phyloP scores from a whole-genome alignment of 2,113 vertebrate species.

The Octodon degus region DNA sequence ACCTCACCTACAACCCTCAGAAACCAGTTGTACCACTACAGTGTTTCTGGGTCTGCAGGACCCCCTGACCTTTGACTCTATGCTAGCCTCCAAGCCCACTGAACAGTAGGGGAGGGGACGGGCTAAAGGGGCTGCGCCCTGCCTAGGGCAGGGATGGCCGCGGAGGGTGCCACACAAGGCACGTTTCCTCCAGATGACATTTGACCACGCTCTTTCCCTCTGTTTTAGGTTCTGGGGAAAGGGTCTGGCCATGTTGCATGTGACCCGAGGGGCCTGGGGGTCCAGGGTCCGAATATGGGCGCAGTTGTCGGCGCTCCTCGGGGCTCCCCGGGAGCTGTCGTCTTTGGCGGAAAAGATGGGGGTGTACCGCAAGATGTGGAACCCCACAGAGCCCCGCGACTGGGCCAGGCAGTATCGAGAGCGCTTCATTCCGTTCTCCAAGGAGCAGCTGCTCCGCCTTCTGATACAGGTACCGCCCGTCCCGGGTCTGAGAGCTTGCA shows the following conservation, averaged over 20 bases:
- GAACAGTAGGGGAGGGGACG: not conserved
- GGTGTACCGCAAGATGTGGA: conserved; percentile 85
- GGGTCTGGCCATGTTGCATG: conserved; percentile 76
- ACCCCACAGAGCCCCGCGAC: conserved; percentile 82
- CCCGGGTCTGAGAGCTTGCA: not conserved
- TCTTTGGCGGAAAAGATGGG: conserved; percentile 82
- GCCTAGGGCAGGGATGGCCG: not conserved
- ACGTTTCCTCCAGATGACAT: not conserved
- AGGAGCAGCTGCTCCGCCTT: conserved; percentile 81
- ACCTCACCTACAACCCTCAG: not conserved
- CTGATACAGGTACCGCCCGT: conserved; percentile 81
- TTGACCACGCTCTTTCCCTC: conserved; percentile 46
- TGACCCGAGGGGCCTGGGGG: conserved; percentile 69
- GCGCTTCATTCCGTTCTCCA: conserved; percentile 85
- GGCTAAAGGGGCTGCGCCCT: not conserved
- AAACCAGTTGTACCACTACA: not conserved
- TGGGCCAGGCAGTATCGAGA: conserved; percentile 85
- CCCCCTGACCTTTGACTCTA: conserved; percentile 7
- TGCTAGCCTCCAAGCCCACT: not conserved
- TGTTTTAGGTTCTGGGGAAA: conserved; percentile 60
- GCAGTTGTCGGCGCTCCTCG: conserved; percentile 64
- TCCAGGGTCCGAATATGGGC: conserved; percentile 55
- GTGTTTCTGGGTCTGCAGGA: not conserved
- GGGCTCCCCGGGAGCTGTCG: conserved; percentile 72
- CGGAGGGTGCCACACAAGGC: not conserved